Percentiles rank a stretch among this genome's conserved stretches.
phyloP scores from a whole-genome alignment of 2,888 invertebrate genomes.

The Gonocerus acuteangulatus region DNA sequence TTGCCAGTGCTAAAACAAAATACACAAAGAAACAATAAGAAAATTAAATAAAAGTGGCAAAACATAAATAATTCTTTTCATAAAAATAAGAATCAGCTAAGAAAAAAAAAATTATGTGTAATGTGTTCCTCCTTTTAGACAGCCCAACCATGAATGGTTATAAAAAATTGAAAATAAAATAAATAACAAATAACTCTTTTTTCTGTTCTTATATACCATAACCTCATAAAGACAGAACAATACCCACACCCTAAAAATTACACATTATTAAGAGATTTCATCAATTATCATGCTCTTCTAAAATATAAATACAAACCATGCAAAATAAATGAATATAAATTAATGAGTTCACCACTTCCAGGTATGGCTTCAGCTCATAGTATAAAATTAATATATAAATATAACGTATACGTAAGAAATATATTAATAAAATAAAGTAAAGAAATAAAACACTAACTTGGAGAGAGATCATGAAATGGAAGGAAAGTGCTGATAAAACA shows the following conservation, averaged over 20 bases:
- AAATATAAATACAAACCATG: conserved; percentile 16
- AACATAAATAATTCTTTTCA: conserved; percentile 16
- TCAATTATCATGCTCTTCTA: conserved; percentile 10
- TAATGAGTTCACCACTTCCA: conserved; percentile 26
- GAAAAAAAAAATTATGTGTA: conserved; percentile 25
- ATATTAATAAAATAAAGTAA: too few relatives aligned
- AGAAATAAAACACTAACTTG: too few relatives aligned
- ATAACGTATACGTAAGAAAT: too few relatives aligned
- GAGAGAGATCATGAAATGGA: too few relatives aligned
- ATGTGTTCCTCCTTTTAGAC: background rate
- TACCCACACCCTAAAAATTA: conserved; percentile 2
- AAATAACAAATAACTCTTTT: too few relatives aligned
- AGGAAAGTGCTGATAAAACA: too few relatives aligned
- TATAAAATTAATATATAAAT: too few relatives aligned
- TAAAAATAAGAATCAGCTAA: conserved; percentile 28
- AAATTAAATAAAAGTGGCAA: conserved; percentile 35
- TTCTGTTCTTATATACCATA: too few relatives aligned
- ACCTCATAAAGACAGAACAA: too few relatives aligned
- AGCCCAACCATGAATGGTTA: too few relatives aligned
- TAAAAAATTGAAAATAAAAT: too few relatives aligned
- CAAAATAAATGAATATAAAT: conserved; percentile 23
- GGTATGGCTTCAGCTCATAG: conserved; percentile 17
- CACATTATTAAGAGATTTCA: conserved; percentile 5
- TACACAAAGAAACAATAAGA: conserved; percentile 47
- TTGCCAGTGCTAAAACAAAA: conserved; percentile 69